Evolutionary conservation across 1,140 invertebrate genomes (phyloP).

Genomic region (Diorhabda elongata): DNA sequence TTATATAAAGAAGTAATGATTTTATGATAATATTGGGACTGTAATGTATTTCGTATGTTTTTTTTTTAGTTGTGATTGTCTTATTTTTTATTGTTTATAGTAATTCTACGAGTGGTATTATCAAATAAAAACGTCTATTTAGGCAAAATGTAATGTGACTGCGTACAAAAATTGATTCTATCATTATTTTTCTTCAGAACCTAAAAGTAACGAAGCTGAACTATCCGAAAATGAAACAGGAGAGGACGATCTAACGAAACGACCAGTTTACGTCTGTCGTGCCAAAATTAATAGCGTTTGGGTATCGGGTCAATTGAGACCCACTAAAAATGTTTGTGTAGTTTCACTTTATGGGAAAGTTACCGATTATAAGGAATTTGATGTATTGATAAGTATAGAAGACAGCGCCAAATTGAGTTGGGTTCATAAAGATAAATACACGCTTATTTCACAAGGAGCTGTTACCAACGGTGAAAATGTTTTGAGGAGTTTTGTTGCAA

Average conservation of each 20-base stretch:
- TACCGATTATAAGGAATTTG: slow-evolving; percentile 59
- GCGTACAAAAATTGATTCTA: no score
- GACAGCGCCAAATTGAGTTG: slow-evolving; percentile 69
- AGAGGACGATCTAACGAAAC: slow-evolving; percentile 16
- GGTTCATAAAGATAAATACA: slow-evolving; percentile 66
- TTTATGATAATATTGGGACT: no score
- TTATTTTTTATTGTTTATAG: no score
- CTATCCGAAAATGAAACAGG: slow-evolving; percentile 21
- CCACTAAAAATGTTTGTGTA: slow-evolving; percentile 55
- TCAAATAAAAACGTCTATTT: no score
- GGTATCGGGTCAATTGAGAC: slow-evolving; percentile 63
- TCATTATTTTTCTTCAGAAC: slow-evolving; percentile 19
- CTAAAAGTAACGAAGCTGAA: slow-evolving; percentile 21
- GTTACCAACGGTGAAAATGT: slow-evolving; percentile 55
- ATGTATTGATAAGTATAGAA: slow-evolving; percentile 73
- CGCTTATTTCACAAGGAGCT: slow-evolving; percentile 57
- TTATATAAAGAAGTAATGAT: no score
- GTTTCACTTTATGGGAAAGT: slow-evolving; percentile 60
- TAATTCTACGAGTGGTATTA: no score
- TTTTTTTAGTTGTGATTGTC: no score
- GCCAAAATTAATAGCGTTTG: slow-evolving; percentile 64
- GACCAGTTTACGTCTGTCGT: slow-evolving; percentile 66
- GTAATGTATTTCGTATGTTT: no score
- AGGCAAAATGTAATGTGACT: no score
- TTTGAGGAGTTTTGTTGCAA: slow-evolving; percentile 51